Conservation (phyloP, 1,140 invertebrate genomes). For the Anoplophora glabripennis region DNA sequence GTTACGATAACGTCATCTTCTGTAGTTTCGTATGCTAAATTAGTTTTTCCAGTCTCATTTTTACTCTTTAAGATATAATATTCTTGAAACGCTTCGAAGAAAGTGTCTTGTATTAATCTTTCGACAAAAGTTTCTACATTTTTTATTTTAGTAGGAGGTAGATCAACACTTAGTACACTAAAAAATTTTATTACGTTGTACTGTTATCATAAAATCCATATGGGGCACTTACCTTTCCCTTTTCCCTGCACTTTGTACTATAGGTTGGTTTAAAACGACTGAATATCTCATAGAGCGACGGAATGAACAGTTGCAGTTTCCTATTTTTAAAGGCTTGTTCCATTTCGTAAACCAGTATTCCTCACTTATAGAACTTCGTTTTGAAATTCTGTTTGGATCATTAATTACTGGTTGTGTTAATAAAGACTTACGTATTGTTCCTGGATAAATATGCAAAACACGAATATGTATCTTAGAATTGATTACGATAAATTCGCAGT, state of each 20-base stretch:
- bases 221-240: background rate
- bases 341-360: conserved; percentile 49
- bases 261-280: conserved; percentile 11
- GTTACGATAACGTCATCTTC: conserved; percentile 32
- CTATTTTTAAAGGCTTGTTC: conserved; percentile 40
- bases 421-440: conserved; percentile 27
- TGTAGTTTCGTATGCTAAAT: conserved; percentile 34
- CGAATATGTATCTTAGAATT: conserved; percentile 36
- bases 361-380: conserved; percentile 40
- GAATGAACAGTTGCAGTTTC: conserved; percentile 46
- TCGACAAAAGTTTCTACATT: conserved; percentile 43
- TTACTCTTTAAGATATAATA: conserved; percentile 26
- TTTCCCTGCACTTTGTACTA: conserved; percentile 3
- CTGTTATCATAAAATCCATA: background rate
- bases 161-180: conserved; percentile 23
- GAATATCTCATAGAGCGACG: conserved; percentile 43
- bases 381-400: conserved; percentile 23
- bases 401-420: conserved; percentile 15
- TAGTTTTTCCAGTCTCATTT: conserved; percentile 27
- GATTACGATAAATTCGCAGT: conserved; percentile 42
- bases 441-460: conserved; percentile 42
- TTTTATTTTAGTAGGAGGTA: conserved; percentile 30
- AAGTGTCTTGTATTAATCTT: conserved; percentile 41
- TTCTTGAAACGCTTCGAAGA: conserved; percentile 44
- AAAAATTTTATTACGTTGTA: conserved; percentile 3